Percentiles rank a stretch among this genome's conserved stretches.
phyloP scores from a whole-genome alignment of 1,140 invertebrate species.

The Trissolcus basalis region DNA sequence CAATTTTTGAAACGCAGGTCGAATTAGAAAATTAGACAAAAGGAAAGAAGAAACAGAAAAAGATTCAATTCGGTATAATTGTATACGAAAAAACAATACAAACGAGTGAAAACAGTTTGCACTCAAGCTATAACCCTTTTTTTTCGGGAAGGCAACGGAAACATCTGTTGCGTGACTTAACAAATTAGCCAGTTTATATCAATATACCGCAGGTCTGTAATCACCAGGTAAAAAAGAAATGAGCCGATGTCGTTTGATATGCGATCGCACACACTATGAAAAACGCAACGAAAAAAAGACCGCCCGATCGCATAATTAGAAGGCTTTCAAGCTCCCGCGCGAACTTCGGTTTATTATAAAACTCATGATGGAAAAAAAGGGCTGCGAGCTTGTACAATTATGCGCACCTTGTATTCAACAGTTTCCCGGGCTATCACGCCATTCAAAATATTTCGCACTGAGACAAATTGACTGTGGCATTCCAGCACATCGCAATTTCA shows the following conservation, averaged over 20 bases:
- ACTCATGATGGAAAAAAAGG: neutral
- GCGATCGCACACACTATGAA: conserved; percentile 44
- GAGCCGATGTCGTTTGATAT: conserved; percentile 51
- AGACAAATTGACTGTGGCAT: no score
- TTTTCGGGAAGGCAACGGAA: conserved; percentile 36
- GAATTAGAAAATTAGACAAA: conserved; percentile 13
- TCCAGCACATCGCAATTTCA: no score
- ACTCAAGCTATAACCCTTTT: conserved; percentile 23
- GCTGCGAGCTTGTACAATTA: conserved; percentile 33
- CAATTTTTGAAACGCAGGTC: conserved; percentile 25
- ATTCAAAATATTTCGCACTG: no score
- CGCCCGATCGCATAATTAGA: conserved; percentile 49
- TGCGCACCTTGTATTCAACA: conserved; percentile 43
- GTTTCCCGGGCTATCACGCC: conserved; percentile 8
- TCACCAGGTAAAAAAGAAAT: conserved; percentile 43
- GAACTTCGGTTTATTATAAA: conserved; percentile 39
- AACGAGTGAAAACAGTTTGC: conserved; percentile 28
- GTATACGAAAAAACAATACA: conserved; percentile 4
- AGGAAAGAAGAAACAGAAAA: no score
- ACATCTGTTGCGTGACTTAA: conserved; percentile 52
- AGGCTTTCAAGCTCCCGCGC: conserved; percentile 41
- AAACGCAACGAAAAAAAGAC: conserved; percentile 36
- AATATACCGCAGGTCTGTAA: conserved; percentile 45
- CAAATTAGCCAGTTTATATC: conserved; percentile 51
- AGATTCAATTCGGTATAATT: no score